These are phyloP conservation scores for Calonectris borealis DNA, from an alignment of 2,113 vertebrate species.

Conservation along the genomic window DNA sequence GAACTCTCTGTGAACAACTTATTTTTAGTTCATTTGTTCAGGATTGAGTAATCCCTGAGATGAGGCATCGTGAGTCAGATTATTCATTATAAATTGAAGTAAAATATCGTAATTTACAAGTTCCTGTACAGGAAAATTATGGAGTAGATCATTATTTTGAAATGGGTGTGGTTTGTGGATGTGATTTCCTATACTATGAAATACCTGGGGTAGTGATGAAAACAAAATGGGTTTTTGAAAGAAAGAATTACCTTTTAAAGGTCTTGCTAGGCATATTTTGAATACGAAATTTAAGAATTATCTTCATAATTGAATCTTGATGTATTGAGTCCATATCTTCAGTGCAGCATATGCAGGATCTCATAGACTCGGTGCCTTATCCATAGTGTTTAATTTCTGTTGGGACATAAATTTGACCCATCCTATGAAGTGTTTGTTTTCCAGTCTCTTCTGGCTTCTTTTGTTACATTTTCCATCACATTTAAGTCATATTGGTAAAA, in stretches of 20 bases:
- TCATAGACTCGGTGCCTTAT: not conserved
- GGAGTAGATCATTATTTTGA: not conserved
- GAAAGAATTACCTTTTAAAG: not conserved
- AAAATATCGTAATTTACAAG: not conserved
- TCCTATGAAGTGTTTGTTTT: not conserved
- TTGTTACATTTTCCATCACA: not conserved
- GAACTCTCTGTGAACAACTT: not conserved
- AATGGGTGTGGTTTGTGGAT: not conserved
- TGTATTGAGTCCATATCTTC: not conserved
- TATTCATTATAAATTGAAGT: not conserved
- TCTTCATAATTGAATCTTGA: not conserved
- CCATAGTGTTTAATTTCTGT: not conserved
- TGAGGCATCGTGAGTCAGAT: not conserved
- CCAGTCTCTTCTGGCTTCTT: not conserved
- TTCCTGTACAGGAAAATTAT: not conserved
- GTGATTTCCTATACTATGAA: not conserved
- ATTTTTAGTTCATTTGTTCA: slow-evolving; percentile 21
- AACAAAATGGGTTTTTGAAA: not conserved
- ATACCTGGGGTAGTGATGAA: not conserved
- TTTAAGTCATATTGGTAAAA: not conserved
- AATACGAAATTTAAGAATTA: not conserved
- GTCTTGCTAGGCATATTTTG: not conserved
- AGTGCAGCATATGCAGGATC: not conserved
- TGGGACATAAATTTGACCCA: not conserved
- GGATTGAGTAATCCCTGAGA: not conserved